Base-by-base conservation (phyloP, 35 echinoderm and acorn worm species). In the Holothuria glaberrima region DNA sequence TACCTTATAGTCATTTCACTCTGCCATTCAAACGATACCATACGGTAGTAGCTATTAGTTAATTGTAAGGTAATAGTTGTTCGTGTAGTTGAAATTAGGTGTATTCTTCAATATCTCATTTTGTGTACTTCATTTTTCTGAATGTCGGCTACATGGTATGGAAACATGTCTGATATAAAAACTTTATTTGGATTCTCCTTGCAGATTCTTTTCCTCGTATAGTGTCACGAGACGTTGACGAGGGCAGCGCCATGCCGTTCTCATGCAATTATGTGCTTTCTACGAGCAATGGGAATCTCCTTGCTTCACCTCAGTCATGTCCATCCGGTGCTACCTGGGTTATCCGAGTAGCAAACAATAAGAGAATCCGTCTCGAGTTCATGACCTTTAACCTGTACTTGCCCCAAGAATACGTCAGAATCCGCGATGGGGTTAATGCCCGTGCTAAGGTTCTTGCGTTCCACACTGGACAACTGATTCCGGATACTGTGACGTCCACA, bases 371-470 rank as follows among this genome's bases (percentile, higher is more conserved):
- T 18, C 86, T 95, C 18, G 80, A 95, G 56, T 95, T 95, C 65
- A 19, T 64, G 24, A 62, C 86, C 41, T 95, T 95, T 78, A 89
- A 95, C 80, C 90, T 95, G 1, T 88, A 92, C 58, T 84, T 92
- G 26, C 94, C 92, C 31, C 52, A 88, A 56, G 94, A 95, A 66
- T 92, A 85, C 44, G 56, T 95, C 32, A 63, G 94, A 45, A 85
- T 95, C 18, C 86, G 94, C 12, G 90, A 95, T 44, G 94, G 94
- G 9, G 90, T 68, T 16, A 71, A 86, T 38, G 52, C 58, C 65
- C 46, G 60, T n/a, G 83, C 94, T 57, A 89, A 66, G 20, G 57
- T 92, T 16, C 87, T 95, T 18, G 91, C 94, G 16, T 95, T 93
- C 62, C 90, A 95, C 70, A 95, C 91, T 52, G 91, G 94, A 13